Evolutionary conservation across 2,797 vertebrate genomes (phyloP).

Genomic region (Microhierax caerulescens): DNA sequence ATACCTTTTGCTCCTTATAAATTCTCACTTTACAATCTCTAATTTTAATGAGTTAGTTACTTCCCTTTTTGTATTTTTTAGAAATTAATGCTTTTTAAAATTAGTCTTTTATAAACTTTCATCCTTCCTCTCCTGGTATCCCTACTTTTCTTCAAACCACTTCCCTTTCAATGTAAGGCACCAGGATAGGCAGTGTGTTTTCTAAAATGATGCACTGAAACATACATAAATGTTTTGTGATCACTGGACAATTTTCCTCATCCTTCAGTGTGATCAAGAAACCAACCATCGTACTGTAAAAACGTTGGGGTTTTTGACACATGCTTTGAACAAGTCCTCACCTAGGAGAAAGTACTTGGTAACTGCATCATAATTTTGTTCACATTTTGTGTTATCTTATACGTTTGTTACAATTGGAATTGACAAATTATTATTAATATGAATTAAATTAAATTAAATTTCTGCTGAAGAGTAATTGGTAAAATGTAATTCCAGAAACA

Average conservation of each 20-base stretch:
- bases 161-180: neutral
- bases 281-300: neutral
- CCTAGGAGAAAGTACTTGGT: neutral
- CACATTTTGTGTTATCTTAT: neutral
- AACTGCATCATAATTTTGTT: neutral
- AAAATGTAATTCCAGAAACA: neutral
- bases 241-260: neutral
- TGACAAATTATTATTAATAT: neutral
- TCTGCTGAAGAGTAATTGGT: neutral
- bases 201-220: neutral
- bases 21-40: neutral
- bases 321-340: neutral
- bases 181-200: neutral
- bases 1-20: neutral
- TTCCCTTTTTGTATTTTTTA: neutral
- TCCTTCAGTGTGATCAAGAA: neutral
- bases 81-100: neutral
- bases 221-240: neutral
- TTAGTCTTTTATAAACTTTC: neutral
- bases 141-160: neutral
- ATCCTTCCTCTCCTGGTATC: neutral
- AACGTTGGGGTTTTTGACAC: neutral
- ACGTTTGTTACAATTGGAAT: neutral
- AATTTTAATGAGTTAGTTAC: neutral
- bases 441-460: neutral